A percentile compares a stretch with the other conserved stretches of the same genome.
phyloP scores from a whole-genome alignment of 2,113 vertebrate genomes.

The Caracal caracal region DNA sequence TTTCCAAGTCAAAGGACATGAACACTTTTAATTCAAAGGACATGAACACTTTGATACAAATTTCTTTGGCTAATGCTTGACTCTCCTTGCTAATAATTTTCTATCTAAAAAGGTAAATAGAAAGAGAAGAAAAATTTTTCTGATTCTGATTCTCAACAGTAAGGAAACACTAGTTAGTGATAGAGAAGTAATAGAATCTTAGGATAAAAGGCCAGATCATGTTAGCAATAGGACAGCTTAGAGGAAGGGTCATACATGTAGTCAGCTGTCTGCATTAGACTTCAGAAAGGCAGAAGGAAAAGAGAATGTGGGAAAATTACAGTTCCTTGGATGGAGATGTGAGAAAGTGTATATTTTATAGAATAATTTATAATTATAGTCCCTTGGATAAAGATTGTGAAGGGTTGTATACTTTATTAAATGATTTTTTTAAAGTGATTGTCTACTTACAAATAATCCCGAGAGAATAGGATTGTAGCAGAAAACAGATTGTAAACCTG shows the following conservation, averaged over 20 bases:
- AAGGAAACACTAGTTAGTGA: neutral
- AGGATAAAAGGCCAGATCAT: neutral
- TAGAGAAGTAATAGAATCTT: neutral
- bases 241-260: neutral
- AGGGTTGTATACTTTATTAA: neutral
- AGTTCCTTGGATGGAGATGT: neutral
- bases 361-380: neutral
- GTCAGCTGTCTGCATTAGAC: neutral
- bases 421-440: neutral
- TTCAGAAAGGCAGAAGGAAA: neutral
- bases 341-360: neutral
- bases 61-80: neutral
- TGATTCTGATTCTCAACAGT: neutral
- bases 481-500: neutral
- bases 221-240: neutral
- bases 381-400: neutral
- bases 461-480: neutral
- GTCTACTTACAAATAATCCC: neutral
- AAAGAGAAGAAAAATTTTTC: neutral
- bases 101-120: neutral
- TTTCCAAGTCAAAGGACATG: neutral
- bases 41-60: neutral
- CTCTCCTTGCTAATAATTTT: neutral
- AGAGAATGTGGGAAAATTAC: accelerated
- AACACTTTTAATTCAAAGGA: neutral